These are phyloP conservation scores for Apaloderma vittatum DNA, from an alignment of 2,113 vertebrate species.

Conservation along the genomic window DNA sequence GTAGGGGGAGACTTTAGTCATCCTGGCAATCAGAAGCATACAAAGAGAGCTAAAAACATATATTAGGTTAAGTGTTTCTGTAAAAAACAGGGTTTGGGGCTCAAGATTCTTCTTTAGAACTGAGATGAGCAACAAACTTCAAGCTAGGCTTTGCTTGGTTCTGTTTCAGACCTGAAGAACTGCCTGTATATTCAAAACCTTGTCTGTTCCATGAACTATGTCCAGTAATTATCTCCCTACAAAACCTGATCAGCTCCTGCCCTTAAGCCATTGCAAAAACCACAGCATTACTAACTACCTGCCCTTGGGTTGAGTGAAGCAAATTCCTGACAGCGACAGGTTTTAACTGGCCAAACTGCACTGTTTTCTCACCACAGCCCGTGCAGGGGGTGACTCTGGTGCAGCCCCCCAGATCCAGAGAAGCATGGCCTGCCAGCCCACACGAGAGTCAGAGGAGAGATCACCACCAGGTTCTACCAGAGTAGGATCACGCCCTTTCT, in stretches of 20 bases:
- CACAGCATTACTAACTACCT: not conserved
- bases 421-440: not conserved
- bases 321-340: not conserved
- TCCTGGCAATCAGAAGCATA: not conserved
- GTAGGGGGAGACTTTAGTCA: not conserved
- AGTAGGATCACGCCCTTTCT: conserved; percentile 17
- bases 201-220: not conserved
- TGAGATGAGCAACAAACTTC: not conserved
- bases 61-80: not conserved
- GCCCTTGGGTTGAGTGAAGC: not conserved
- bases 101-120: not conserved
- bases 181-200: not conserved
- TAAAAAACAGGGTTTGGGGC: not conserved
- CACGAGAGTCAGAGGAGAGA: accelerated
- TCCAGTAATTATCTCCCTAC: not conserved
- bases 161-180: not conserved
- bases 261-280: not conserved
- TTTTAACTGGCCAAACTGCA: not conserved
- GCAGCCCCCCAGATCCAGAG: accelerated
- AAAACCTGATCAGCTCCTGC: not conserved
- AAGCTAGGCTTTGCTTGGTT: not conserved
- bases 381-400: accelerated
- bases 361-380: not conserved
- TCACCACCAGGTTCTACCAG: not conserved
- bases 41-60: not conserved